Base-by-base conservation (phyloP, 2,888 invertebrate species). In the Lysandra coridon region DNA sequence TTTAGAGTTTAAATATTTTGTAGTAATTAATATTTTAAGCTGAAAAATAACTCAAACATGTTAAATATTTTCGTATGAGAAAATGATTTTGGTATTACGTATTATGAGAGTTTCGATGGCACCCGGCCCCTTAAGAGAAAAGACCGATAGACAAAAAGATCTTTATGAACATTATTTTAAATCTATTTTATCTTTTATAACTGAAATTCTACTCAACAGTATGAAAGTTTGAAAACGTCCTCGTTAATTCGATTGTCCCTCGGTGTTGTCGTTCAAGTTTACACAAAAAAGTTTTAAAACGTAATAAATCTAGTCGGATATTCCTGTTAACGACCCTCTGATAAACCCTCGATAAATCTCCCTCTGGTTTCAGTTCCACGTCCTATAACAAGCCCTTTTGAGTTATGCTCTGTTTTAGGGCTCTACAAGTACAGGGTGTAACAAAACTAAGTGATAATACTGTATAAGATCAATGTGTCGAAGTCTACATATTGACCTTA, bases 361-460 rank as follows among this genome's bases (percentile, higher is more conserved):
- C 30, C 53, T 76, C 57, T 23, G 76, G 76, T 49, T 76, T 76
- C 76, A 76, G 76, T 76, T 49, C 76, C 76, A 76, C 33, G 76
- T 76, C 57, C 57, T 17, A 76, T 53, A 76, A 76, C 57, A 14
- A 76, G 53, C 57, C 33, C 53, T 57, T 53, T 75, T 53, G 49
- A 75, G 53, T 75, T 49, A 75, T 49, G 75, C 62, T 23, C 6
- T 74, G 49, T 4, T 44, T 74, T 74, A 74, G 62, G 23, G 23
- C 23, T 62, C 23, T 49, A 49, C 49, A 49, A 10, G 49, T 49
- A 49, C 49, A 49, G 49, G 49, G 2, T 49, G 49, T 49, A 12
- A 44, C 44, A 10, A 40, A 44, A 49, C 49, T 44, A 2, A 44
- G 10, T 44, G 44, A 44, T 10, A 33, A 23, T 23, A 23, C 23